phyloP scores from a whole-genome alignment of 2,888 invertebrate genomes.

The Cantharis flavilabris region DNA sequence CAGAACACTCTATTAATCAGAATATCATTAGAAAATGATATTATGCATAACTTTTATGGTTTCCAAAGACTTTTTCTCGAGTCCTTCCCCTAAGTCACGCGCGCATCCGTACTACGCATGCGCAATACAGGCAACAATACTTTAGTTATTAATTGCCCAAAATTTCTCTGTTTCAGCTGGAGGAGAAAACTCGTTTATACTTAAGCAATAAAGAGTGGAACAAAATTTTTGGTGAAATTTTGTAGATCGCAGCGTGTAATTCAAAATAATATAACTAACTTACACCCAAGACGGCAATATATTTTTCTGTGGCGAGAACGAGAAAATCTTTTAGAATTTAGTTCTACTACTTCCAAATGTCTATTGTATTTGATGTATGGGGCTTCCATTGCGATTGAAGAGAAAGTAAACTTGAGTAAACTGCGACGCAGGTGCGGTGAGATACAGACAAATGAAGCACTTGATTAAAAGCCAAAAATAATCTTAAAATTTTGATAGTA shows the following conservation, averaged over 20 bases:
- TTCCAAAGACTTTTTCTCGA: no score
- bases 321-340: neutral
- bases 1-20: neutral
- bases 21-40: no score
- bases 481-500: neutral
- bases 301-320: neutral
- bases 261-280: neutral
- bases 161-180: no score
- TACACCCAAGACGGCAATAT: neutral
- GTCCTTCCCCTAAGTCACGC: no score
- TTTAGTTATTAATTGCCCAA: no score
- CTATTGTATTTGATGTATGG: neutral
- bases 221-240: no score
- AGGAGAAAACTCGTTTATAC: no score
- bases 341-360: neutral
- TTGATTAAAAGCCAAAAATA: neutral
- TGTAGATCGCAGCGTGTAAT: no score
- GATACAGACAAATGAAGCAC: neutral
- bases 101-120: no score
- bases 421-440: neutral
- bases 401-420: neutral
- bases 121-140: no score
- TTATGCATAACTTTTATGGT: no score
- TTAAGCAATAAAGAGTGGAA: no score
- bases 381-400: neutral